Base-by-base conservation (phyloP, 1,140 invertebrate species). In the Druon quercuslanigerum region DNA sequence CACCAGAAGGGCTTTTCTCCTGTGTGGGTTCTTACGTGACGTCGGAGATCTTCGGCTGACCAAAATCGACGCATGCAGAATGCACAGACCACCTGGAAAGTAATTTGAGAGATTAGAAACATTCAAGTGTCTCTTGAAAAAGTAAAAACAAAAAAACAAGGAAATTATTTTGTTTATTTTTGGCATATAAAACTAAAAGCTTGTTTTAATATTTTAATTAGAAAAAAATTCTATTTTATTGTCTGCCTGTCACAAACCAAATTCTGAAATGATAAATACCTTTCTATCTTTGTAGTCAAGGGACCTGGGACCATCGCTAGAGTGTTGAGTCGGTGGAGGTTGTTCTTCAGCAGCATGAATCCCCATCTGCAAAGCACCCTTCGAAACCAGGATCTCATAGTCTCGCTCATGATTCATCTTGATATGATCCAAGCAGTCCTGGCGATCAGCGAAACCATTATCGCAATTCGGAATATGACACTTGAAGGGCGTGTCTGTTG, bases 1-100 rank as follows among this genome's bases (percentile, higher is more conserved):
- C 96, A 97, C 54, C 95, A 94, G 86, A 96, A 97, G 0, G 93
- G 93, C 1, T 96, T 89, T 85, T 97, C 96, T 0, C 96, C 96
- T 0, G 96, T 97, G 85, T 97, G 96, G 0, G 96, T 97, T 52
- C 97, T 91, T 96, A 98, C 98, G 89, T 99, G 98, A 11, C 97
- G 94, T 0, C 97, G 93, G 0, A 99, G 91, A 90, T 99, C 97
- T 87, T 98, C 97, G 0, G 97, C 95, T 0, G 97, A 98, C 96
- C 97, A 98, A 89, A 98, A 98, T 54, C 97, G 94, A 77, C 97
- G 95, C 84, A 98, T 93, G 88, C 97, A 99, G 84, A 98, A 97
- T 1, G 96, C 96, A 87, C 97, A 98, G 46, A 97, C 95, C 2
- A 98, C 95, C 94, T 96, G 86, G 25, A 89, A 20, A 13, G 86